Conservation (phyloP, 2,888 invertebrate genomes). For the Himalopsyche japonica region DNA sequence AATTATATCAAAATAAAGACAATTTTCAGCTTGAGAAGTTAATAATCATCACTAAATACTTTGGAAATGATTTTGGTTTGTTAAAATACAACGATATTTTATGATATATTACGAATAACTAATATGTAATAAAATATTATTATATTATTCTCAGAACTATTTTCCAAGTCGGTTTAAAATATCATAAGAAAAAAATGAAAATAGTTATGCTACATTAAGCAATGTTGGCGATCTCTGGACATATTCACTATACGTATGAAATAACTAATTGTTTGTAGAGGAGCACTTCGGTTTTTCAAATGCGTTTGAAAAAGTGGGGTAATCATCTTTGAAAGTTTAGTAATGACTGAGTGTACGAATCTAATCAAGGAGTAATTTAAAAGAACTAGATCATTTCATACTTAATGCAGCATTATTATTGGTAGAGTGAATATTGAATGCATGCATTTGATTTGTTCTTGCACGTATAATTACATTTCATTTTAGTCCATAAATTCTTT, state of each 20-base stretch:
- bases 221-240: no score
- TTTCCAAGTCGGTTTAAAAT: no score
- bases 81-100: no score
- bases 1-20: no score
- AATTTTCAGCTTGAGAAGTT: no score
- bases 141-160: no score
- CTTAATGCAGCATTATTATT: not conserved
- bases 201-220: no score
- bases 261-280: not conserved
- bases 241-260: not conserved
- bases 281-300: not conserved
- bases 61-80: no score
- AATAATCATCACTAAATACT: no score
- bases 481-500: not conserved
- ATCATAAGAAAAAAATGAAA: no score
- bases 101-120: no score
- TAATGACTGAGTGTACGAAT: not conserved
- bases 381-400: not conserved
- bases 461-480: not conserved
- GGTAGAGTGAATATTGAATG: not conserved
- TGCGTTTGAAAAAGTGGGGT: not conserved
- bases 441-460: not conserved
- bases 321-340: conserved; percentile 4
- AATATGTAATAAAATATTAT: no score
- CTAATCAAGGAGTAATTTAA: not conserved